Percentiles rank a stretch among this genome's conserved stretches.
These are phyloP conservation scores for Mormyrus iriodes DNA, from an alignment of 2,113 vertebrate genomes.

Conservation along the genomic window DNA sequence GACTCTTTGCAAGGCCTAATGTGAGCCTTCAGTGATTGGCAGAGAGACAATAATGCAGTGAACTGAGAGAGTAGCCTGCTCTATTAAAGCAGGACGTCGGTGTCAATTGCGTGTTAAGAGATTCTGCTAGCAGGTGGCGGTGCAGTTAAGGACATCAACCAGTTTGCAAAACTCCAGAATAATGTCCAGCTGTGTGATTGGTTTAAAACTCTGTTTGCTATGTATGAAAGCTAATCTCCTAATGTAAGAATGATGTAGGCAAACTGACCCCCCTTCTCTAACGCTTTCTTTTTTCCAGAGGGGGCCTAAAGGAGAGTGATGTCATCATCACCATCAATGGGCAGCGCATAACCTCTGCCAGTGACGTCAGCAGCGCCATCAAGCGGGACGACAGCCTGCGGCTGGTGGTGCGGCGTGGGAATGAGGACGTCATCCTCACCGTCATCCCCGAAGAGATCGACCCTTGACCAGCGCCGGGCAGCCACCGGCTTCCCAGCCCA, in stretches of 20 bases:
- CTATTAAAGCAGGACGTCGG: not conserved
- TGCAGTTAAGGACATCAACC: not conserved
- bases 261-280: not conserved
- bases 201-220: not conserved
- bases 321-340: constrained; percentile 98
- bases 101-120: not conserved
- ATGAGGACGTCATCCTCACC: constrained; percentile 83
- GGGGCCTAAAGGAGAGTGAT: constrained; percentile 82
- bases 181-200: not conserved
- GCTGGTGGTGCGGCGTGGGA: constrained; percentile 83
- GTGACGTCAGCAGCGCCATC: constrained; percentile 85
- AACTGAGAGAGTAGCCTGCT: not conserved
- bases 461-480: constrained; percentile 64
- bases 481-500: constrained; percentile 71
- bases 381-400: constrained; percentile 72
- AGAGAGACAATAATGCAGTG: not conserved
- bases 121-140: not conserved
- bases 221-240: not conserved
- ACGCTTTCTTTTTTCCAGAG: constrained; percentile 55
- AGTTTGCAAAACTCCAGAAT: not conserved
- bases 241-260: not conserved
- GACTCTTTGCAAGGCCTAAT: not conserved
- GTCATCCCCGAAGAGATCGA: constrained; percentile 83
- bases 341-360: constrained; percentile 75
- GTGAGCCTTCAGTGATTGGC: not conserved